Evolutionary conservation across 2,888 invertebrate genomes (phyloP).

Genomic region (Subacronicta megacephala): DNA sequence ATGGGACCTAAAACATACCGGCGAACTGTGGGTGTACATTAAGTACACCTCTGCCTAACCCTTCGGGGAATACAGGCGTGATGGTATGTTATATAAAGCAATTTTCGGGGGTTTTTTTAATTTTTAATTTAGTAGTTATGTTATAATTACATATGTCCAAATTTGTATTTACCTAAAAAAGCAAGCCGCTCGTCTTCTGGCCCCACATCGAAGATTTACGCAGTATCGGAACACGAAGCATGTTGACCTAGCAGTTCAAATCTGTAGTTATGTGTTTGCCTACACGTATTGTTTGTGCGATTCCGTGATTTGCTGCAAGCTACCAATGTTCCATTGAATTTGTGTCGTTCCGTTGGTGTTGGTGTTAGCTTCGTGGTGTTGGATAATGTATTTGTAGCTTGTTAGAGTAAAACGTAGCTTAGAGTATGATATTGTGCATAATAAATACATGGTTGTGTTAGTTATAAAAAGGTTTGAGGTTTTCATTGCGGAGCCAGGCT

Average conservation of each 20-base stretch:
- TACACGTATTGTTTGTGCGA: conserved; percentile 46
- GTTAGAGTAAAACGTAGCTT: neutral
- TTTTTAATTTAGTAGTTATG: too few relatives aligned
- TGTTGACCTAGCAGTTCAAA: conserved; percentile 75
- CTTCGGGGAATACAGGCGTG: too few relatives aligned
- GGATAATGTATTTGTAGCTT: conserved; percentile 12
- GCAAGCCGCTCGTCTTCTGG: conserved; percentile 49
- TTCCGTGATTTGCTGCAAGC: conserved; percentile 47
- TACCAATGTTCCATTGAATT: conserved; percentile 30
- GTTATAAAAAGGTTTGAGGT: too few relatives aligned
- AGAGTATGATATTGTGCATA: too few relatives aligned
- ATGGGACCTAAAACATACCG: too few relatives aligned
- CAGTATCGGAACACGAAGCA: conserved; percentile 70
- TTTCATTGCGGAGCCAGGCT: too few relatives aligned
- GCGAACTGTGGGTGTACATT: too few relatives aligned
- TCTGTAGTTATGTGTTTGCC: conserved; percentile 67
- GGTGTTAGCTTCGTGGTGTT: conserved; percentile 16
- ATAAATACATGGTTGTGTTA: too few relatives aligned
- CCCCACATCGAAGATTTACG: conserved; percentile 75
- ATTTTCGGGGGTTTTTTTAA: too few relatives aligned
- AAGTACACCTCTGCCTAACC: too few relatives aligned
- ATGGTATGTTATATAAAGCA: too few relatives aligned
- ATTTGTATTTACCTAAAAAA: neutral
- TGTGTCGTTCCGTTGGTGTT: conserved; percentile 20
- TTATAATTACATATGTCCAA: too few relatives aligned